phyloP scores from a whole-genome alignment of 2,888 invertebrate genomes.

The Molanna angustata region DNA sequence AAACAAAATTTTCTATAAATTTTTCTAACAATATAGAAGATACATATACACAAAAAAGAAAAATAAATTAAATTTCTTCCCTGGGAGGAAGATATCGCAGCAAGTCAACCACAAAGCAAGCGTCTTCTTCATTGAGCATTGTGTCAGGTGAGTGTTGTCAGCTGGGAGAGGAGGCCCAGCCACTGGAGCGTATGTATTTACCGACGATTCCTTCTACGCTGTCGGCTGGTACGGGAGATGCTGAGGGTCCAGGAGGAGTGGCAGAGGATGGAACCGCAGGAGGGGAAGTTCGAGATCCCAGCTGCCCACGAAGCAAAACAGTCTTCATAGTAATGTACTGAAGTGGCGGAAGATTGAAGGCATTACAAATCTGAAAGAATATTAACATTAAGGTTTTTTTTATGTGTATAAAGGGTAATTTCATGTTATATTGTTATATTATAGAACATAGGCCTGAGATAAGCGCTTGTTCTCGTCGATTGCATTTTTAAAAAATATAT shows the following conservation, averaged over 20 bases:
- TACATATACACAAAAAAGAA: too few species aligned
- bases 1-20: too few species aligned
- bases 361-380: conserved; percentile 65
- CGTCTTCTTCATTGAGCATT: conserved; percentile 17
- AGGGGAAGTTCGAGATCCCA: conserved; percentile 37
- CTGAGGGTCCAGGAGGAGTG: background rate
- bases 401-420: too few species aligned
- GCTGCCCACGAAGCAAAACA: conserved; percentile 68
- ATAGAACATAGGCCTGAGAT: too few species aligned
- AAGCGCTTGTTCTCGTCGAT: too few species aligned
- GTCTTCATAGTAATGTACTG: conserved; percentile 89
- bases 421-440: too few species aligned
- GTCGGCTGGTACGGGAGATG: conserved; percentile 9
- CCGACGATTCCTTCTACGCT: conserved; percentile 37
- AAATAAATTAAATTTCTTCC: conserved; percentile 20
- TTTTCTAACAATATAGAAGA: too few species aligned
- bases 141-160: conserved; percentile 10
- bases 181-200: conserved; percentile 47
- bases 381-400: background rate
- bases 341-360: conserved; percentile 78
- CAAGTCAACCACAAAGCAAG: conserved; percentile 24
- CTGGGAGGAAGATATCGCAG: conserved; percentile 23
- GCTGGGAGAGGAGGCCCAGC: conserved; percentile 41
- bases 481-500: too few species aligned
- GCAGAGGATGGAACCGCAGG: conserved; percentile 22